Base-by-base conservation (phyloP, 2,888 invertebrate genomes). In the Neoaliturus tenellus region DNA sequence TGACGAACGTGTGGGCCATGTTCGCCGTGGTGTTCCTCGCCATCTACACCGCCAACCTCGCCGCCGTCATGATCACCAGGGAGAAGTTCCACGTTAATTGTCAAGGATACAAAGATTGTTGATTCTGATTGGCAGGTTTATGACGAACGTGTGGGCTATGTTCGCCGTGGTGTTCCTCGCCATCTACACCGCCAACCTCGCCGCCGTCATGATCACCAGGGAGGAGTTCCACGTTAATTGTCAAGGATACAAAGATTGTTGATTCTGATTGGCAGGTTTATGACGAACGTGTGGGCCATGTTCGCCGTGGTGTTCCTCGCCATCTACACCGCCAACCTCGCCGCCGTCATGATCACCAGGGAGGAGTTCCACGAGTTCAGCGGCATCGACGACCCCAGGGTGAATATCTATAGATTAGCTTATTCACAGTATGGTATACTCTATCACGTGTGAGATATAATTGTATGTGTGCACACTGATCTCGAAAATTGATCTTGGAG, bases 181-280 rank as follows among this genome's bases (percentile, higher is more conserved):
- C 90, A 99, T 99, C 89, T 99, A 99, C 93, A 99, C 99, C 91
- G 99, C 99, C 91, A 99, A 99, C 92, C 92, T 99, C 90, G 99
- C 99, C 84, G 99, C 99, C 86, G 99, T 99, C 93, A 99, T 99
- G 99, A 99, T 99, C 90, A 99, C 99, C 78, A 93, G 98, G 86
- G 98, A 98, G 90, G 98, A 98, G 90, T 98, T 95, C 90, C 97
- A 98, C 90, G 97, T 98, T 90, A 94, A 99, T 87, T 94, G 94
- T 44, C 1, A 17, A 10, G 4, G 10, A 35, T 10, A 6, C 10
- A 4, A 35, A 35, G 6, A 48, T 14, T 4, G 5, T 48, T 75
- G 14, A 3, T 48, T 10, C 48, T 48, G 41, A 10, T 85, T 35
- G 10, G n/a, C 88, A 95, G 97, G 87, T 94, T 95, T 89, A 98